A percentile compares a stretch with the other conserved stretches of the same genome.
Conservation (phyloP, 1,140 invertebrate species). For the Drosophila subobscura region DNA sequence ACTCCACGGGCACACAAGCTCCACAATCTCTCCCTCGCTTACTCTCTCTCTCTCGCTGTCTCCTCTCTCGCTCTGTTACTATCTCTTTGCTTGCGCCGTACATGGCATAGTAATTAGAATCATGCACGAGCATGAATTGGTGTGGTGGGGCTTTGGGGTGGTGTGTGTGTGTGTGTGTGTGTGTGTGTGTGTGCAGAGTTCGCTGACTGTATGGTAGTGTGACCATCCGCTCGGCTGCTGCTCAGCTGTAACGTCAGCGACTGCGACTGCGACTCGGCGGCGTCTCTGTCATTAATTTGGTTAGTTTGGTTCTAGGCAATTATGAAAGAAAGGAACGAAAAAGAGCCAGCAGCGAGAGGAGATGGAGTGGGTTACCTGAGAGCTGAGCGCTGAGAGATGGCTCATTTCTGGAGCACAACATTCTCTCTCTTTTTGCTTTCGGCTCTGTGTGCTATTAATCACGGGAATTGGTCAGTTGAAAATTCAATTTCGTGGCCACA, state of each 20-base stretch:
- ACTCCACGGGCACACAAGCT: conserved; percentile 24
- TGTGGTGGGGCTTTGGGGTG: not conserved
- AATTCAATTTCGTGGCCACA: conserved; percentile 69
- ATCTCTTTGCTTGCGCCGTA: conserved; percentile 18
- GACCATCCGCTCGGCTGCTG: too few species aligned
- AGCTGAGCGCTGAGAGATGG: too few species aligned
- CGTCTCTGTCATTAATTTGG: conserved; percentile 43
- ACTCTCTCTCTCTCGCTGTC: conserved; percentile 6
- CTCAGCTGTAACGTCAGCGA: conserved; percentile 10
- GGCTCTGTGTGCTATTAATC: conserved; percentile 56
- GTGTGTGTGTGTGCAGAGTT: conserved; percentile 53
- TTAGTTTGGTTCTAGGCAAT: not conserved
- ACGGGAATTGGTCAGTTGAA: conserved; percentile 62
- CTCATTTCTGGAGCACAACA: too few species aligned
- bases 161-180: conserved; percentile 3
- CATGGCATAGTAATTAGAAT: conserved; percentile 77
- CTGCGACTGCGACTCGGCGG: conserved; percentile 51
- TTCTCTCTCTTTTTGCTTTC: conserved; percentile 4
- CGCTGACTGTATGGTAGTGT: conserved; percentile 59
- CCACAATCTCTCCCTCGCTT: conserved; percentile 19
- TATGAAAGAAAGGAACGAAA: too few species aligned
- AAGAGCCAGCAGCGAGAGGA: too few species aligned
- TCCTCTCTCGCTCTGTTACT: conserved; percentile 50
- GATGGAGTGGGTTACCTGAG: too few species aligned
- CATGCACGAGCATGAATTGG: conserved; percentile 58